phyloP scores from a whole-genome alignment of 1,140 invertebrate species.

The Ruditapes philippinarum region DNA sequence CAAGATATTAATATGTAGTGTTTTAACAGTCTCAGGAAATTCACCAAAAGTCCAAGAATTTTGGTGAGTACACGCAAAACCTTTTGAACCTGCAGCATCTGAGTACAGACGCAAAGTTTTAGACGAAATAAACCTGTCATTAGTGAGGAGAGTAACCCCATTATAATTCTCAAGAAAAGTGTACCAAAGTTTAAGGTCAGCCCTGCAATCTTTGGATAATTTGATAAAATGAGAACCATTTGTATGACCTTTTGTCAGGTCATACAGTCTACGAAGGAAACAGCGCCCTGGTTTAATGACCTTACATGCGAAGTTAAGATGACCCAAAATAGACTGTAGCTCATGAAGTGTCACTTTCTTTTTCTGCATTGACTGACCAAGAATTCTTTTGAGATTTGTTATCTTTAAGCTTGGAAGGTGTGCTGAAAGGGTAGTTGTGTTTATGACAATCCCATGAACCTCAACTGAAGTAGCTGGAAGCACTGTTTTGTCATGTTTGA shows the following conservation, averaged over 20 bases:
- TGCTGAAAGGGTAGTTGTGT: neutral
- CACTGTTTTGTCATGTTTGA: slow-evolving; percentile 36
- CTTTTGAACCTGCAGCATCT: no score
- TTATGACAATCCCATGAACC: neutral
- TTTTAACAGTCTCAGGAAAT: neutral
- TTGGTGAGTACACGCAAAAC: neutral
- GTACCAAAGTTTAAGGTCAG: no score
- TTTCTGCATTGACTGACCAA: neutral
- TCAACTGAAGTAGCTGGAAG: neutral
- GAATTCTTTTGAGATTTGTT: neutral
- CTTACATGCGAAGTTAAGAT: neutral
- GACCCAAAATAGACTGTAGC: slow-evolving; percentile 6
- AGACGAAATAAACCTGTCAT: slow-evolving; percentile 30
- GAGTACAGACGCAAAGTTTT: neutral
- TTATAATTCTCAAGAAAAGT: slow-evolving; percentile 38
- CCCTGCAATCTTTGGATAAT: neutral
- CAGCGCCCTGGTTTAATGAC: no score
- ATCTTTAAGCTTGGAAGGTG: neutral
- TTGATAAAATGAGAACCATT: slow-evolving; percentile 4
- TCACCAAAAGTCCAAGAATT: neutral
- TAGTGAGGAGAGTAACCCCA: slow-evolving; percentile 22
- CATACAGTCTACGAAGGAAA: slow-evolving; percentile 22
- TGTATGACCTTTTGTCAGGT: neutral
- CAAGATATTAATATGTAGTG: neutral
- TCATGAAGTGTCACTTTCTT: slow-evolving; percentile 32